A percentile compares a stretch with the other conserved stretches of the same genome.
Conservation (phyloP, 37 sponge, comb jelly and placozoan species). For the Ianthella basta region DNA sequence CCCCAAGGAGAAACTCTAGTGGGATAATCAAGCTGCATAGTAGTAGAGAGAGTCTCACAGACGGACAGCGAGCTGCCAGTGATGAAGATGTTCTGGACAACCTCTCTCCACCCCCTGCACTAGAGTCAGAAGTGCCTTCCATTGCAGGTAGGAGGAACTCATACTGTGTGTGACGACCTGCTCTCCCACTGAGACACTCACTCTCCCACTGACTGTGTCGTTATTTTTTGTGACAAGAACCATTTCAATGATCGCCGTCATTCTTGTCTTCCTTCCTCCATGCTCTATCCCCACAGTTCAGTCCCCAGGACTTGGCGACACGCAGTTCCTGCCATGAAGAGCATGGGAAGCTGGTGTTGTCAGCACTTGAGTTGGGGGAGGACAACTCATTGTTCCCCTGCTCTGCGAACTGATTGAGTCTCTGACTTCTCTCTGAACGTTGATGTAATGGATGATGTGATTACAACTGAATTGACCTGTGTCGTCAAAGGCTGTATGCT, state of each 20-base stretch:
- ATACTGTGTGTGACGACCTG: not conserved
- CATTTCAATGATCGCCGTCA: not conserved
- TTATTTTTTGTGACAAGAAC: not conserved
- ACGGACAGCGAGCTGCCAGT: not conserved
- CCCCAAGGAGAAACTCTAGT: not conserved
- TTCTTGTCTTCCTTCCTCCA: not conserved
- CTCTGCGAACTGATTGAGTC: too few relatives aligned
- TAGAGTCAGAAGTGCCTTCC: not conserved
- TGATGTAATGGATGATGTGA: too few relatives aligned
- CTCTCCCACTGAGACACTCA: not conserved
- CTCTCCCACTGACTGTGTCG: not conserved
- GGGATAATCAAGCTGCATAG: conserved; percentile 14
- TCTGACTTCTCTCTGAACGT: not conserved
- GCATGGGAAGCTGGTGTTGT: not conserved
- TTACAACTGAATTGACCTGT: too few relatives aligned
- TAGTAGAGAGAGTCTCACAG: not conserved
- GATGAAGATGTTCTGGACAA: not conserved
- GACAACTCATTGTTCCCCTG: too few relatives aligned
- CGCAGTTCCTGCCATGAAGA: conserved; percentile 2
- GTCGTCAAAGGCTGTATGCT: too few relatives aligned
- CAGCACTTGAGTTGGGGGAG: too few relatives aligned
- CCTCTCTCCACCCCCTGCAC: not conserved
- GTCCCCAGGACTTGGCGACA: conserved; percentile 30
- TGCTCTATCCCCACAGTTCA: not conserved
- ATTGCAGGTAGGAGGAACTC: not conserved